Conservation (phyloP, 37 sponge, comb jelly and placozoan species). For the Chondrilla cf. caribensis region DNA sequence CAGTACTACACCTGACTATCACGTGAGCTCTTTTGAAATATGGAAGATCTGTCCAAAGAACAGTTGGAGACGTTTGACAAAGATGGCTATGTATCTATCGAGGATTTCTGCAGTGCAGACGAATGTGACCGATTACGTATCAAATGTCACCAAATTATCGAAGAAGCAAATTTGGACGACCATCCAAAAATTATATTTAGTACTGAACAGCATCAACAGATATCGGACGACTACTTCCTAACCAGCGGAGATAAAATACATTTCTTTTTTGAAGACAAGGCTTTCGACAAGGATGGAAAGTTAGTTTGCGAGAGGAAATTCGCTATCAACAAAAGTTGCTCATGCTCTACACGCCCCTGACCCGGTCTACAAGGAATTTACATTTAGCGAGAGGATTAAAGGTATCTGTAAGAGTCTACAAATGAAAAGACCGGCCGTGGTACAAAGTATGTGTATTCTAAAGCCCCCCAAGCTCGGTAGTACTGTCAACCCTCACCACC, state of each 20-base stretch:
- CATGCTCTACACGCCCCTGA: constrained; percentile 91
- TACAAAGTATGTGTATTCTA: constrained; percentile 97
- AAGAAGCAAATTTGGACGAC: constrained; percentile 54
- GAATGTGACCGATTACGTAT: constrained; percentile 64
- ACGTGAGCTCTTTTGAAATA: no score
- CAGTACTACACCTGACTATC: no score
- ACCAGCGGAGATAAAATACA: constrained; percentile 89
- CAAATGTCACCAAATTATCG: constrained; percentile 35
- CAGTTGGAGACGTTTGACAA: constrained; percentile 29
- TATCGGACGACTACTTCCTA: constrained; percentile 81
- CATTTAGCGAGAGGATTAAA: constrained; percentile 56
- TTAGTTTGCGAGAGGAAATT: constrained; percentile 36
- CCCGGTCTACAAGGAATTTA: constrained; percentile 73
- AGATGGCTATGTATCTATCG: constrained; percentile 81
- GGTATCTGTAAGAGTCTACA: constrained; percentile 51
- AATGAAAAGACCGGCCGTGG: constrained; percentile 71
- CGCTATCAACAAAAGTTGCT: constrained; percentile 91
- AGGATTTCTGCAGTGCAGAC: constrained; percentile 48
- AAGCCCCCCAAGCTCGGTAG: constrained; percentile 84
- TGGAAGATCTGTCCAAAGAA: not conserved
- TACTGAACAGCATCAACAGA: constrained; percentile 36
- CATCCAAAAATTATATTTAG: constrained; percentile 82
- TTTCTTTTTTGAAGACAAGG: constrained; percentile 95
- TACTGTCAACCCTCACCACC: constrained; percentile 72
- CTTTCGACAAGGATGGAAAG: constrained; percentile 76